These are phyloP conservation scores for Gymnobelideus leadbeateri DNA, from an alignment of 2,113 vertebrate species.

Conservation along the genomic window DNA sequence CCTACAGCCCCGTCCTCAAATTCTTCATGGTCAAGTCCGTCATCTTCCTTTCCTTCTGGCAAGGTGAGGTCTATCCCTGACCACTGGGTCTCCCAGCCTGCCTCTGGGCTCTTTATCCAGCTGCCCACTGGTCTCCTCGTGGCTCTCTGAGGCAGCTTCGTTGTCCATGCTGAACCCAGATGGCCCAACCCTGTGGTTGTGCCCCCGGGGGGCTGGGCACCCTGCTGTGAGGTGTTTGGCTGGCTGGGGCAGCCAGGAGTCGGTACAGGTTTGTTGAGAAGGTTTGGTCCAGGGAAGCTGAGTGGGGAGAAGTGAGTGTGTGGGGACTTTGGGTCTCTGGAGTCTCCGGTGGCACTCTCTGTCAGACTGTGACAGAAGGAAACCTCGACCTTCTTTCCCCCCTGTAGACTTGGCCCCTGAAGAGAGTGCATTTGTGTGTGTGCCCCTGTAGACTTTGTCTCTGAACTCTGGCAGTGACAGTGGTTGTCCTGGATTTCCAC, in stretches of 20 bases:
- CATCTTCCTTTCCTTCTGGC: constrained; percentile 98
- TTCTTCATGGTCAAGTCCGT: constrained; percentile 99
- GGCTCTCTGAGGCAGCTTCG: no score
- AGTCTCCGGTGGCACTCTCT: background rate
- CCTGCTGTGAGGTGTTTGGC: no score
- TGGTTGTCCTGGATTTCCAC: no score
- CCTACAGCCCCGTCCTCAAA: constrained; percentile 96
- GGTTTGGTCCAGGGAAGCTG: no score
- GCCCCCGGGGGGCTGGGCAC: no score
- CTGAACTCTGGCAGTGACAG: background rate
- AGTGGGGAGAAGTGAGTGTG: background rate
- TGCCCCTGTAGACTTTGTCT: background rate
- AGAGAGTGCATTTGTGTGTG: no score
- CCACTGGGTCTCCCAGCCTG: background rate
- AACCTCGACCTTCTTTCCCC: no score
- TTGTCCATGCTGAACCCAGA: no score
- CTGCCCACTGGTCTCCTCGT: background rate
- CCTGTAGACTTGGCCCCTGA: background rate
- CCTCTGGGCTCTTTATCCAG: background rate
- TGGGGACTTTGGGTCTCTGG: background rate
- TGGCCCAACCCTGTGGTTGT: no score
- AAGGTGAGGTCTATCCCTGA: constrained; percentile 86
- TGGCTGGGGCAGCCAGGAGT: background rate
- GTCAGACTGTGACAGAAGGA: no score
- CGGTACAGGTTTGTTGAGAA: no score